Conservation (phyloP, 2,888 invertebrate species). For the Antheraea yamamai region DNA sequence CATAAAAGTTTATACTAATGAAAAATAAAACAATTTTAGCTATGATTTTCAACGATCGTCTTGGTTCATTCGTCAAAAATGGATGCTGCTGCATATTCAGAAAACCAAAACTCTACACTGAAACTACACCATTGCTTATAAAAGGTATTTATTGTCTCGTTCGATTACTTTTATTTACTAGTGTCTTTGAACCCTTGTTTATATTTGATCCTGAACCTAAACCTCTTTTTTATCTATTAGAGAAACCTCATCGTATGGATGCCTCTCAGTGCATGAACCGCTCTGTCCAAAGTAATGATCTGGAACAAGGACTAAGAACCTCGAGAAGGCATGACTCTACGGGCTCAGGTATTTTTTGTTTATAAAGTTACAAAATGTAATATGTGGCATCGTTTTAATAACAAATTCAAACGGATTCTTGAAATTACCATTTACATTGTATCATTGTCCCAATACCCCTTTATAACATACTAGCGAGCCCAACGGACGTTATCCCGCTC, state of each 20-base stretch:
- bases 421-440: too few relatives aligned
- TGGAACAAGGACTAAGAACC: constrained; percentile 53
- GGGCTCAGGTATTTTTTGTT: constrained; percentile 50
- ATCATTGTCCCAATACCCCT: too few relatives aligned
- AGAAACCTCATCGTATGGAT: constrained; percentile 46
- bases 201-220: not conserved
- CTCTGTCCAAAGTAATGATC: constrained; percentile 40
- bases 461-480: too few relatives aligned
- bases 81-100: constrained; percentile 66
- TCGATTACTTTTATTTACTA: constrained; percentile 9
- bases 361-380: too few relatives aligned
- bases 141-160: constrained; percentile 48
- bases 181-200: not conserved
- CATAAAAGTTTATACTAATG: not conserved
- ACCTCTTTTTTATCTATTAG: constrained; percentile 31
- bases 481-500: too few relatives aligned
- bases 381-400: too few relatives aligned
- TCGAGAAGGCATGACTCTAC: constrained; percentile 54
- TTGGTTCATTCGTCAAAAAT: constrained; percentile 78
- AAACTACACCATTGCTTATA: constrained; percentile 69
- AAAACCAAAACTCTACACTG: constrained; percentile 79
- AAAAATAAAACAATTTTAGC: constrained; percentile 68
- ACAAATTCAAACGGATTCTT: too few relatives aligned
- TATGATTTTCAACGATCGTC: constrained; percentile 85
- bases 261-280: constrained; percentile 37